These are phyloP conservation scores for Stomatorhinus ivindoensis DNA, from an alignment of 2,113 vertebrate genomes.

Conservation along the genomic window DNA sequence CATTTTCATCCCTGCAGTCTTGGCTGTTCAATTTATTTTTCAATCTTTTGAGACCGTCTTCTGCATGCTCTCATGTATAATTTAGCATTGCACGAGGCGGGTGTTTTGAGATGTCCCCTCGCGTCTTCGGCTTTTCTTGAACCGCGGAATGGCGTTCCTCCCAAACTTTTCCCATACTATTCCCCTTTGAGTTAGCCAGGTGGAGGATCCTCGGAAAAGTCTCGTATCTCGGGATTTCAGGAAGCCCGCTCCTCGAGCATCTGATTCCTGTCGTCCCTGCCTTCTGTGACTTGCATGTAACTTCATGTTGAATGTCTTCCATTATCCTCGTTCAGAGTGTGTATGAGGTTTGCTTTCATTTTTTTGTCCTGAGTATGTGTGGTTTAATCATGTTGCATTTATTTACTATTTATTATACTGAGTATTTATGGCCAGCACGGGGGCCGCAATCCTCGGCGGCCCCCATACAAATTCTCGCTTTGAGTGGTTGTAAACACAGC, in stretches of 20 bases:
- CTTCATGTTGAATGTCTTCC: neutral
- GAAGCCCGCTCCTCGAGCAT: neutral
- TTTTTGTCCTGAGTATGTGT: neutral
- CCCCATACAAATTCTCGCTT: neutral
- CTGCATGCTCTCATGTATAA: neutral
- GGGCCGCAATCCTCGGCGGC: neutral
- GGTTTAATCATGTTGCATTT: neutral
- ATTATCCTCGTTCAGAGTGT: neutral
- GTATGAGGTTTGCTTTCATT: neutral
- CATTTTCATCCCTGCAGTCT: slow-evolving; percentile 2
- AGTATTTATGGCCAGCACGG: neutral
- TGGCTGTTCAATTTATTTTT: slow-evolving; percentile 5
- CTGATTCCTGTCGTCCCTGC: neutral
- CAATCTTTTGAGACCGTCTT: neutral
- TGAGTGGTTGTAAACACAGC: neutral
- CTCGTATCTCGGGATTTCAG: neutral
- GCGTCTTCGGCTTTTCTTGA: neutral
- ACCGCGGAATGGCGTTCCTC: neutral
- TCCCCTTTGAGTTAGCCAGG: neutral
- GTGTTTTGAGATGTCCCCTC: neutral
- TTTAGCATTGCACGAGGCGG: neutral
- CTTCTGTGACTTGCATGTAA: neutral
- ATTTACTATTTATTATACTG: neutral
- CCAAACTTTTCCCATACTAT: neutral
- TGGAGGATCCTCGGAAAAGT: neutral